Conservation (phyloP, 2,797 vertebrate species). For the Poecilia picta region DNA sequence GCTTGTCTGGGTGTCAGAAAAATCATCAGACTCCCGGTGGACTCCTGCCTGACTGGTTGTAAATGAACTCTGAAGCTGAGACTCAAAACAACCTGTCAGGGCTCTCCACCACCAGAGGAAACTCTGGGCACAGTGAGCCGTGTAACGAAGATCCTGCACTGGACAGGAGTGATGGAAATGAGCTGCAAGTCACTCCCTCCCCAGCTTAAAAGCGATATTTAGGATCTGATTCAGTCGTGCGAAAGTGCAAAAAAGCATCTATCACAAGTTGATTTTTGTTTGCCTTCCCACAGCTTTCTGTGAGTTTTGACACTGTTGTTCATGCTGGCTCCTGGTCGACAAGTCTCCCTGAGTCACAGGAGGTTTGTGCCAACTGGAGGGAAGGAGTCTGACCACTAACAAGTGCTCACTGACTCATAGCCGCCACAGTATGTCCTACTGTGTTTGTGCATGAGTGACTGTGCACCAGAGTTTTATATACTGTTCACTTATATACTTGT, state of each 20-base stretch:
- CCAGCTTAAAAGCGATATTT: conserved; percentile 18
- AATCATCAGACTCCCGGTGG: conserved; percentile 70
- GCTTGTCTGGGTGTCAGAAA: conserved; percentile 77
- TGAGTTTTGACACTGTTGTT: conserved; percentile 76
- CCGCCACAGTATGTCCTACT: conserved; percentile 71
- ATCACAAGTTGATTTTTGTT: conserved; percentile 47
- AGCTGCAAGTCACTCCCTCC: conserved; percentile 4
- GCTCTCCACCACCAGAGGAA: conserved; percentile 49
- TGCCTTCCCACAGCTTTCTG: conserved; percentile 67
- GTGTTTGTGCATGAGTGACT: conserved; percentile 49
- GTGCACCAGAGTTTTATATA: conserved; percentile 49
- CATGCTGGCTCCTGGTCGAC: conserved; percentile 75
- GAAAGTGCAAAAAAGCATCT: conserved; percentile 41
- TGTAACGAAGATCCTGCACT: conserved; percentile 46
- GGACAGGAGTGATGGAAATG: conserved; percentile 49
- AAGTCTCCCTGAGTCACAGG: conserved; percentile 80
- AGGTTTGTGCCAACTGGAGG: conserved; percentile 76
- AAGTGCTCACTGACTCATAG: conserved; percentile 82
- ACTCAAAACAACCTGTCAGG: conserved; percentile 76
- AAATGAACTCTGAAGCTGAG: conserved; percentile 74
- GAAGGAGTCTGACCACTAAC: conserved; percentile 75
- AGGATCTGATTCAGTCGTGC: conserved; percentile 43
- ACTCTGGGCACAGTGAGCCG: conserved; percentile 54
- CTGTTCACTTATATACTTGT: conserved; percentile 61
- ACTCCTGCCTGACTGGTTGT: conserved; percentile 70